These are phyloP conservation scores for Spatulosminthurus flaviceps DNA, from an alignment of 2,888 invertebrate genomes.

Conservation along the genomic window DNA sequence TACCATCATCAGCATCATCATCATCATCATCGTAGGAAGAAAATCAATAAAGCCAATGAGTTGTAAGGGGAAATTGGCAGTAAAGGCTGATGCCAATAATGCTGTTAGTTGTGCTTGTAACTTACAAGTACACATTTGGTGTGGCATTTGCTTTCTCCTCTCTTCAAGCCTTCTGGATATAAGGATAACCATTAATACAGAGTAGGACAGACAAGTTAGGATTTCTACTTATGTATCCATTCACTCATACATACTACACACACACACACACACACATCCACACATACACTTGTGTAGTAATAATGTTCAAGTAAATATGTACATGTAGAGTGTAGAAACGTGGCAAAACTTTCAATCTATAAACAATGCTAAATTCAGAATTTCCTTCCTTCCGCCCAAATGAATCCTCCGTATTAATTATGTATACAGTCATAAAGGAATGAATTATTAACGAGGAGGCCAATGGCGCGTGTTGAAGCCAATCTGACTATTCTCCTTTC, in stretches of 20 bases:
- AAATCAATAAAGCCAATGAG: slow-evolving; percentile 47
- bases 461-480: slow-evolving; percentile 44
- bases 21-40: slow-evolving; percentile 27
- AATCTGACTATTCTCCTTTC: slow-evolving; percentile 30
- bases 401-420: slow-evolving; percentile 42
- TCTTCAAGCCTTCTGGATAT: slow-evolving; percentile 9
- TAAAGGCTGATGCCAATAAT: slow-evolving; percentile 43
- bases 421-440: slow-evolving; percentile 43
- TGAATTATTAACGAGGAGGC: slow-evolving; percentile 40
- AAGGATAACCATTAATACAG: background rate
- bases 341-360: slow-evolving; percentile 44
- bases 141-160: slow-evolving; percentile 25
- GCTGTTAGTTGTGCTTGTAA: slow-evolving; percentile 27
- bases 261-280: background rate
- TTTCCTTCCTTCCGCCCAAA: slow-evolving; percentile 41
- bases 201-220: slow-evolving; percentile 15
- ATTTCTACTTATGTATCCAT: background rate
- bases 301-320: background rate
- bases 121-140: slow-evolving; percentile 19
- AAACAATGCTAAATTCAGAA: slow-evolving; percentile 41
- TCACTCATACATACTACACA: background rate
- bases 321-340: background rate
- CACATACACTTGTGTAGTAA: background rate
- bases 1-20: background rate
- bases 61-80: slow-evolving; percentile 46